Percentiles rank a stretch among this genome's conserved stretches.
Conservation (phyloP, 2,797 vertebrate genomes). For the Salmo trutta region DNA sequence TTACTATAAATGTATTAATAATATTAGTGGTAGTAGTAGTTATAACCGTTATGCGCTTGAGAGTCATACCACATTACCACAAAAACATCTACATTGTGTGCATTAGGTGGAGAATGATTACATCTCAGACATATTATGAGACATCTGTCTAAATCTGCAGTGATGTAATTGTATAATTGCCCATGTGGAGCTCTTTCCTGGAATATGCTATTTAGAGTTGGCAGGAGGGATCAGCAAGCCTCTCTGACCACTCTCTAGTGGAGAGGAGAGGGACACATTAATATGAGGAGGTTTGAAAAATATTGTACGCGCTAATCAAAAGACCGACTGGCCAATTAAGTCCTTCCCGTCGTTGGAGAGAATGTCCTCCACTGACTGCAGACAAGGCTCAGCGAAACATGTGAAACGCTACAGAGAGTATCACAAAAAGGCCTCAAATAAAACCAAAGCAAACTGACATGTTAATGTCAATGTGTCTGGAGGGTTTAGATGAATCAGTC, state of each 20-base stretch:
- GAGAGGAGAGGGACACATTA: background rate
- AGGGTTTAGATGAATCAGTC: background rate
- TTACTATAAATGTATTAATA: background rate
- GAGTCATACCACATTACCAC: background rate
- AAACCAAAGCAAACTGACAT: background rate
- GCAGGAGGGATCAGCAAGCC: conserved; percentile 23
- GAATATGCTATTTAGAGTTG: conserved; percentile 57
- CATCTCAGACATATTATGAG: conserved; percentile 60
- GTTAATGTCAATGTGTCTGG: background rate
- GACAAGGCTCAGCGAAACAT: too few species aligned
- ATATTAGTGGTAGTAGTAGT: background rate
- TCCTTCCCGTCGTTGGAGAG: background rate
- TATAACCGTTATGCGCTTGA: background rate
- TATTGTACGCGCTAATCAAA: background rate
- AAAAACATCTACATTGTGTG: background rate
- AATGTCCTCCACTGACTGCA: background rate
- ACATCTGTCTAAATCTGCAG: conserved; percentile 62
- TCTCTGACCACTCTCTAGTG: background rate
- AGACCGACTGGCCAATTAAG: background rate
- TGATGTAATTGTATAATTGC: conserved; percentile 63
- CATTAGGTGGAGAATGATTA: conserved; percentile 53
- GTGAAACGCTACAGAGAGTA: background rate
- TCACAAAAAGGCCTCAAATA: background rate
- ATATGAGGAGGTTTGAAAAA: background rate
- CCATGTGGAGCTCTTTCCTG: conserved; percentile 62